Base-by-base conservation (phyloP, 2,113 vertebrate species). In the Nicator chloris region DNA sequence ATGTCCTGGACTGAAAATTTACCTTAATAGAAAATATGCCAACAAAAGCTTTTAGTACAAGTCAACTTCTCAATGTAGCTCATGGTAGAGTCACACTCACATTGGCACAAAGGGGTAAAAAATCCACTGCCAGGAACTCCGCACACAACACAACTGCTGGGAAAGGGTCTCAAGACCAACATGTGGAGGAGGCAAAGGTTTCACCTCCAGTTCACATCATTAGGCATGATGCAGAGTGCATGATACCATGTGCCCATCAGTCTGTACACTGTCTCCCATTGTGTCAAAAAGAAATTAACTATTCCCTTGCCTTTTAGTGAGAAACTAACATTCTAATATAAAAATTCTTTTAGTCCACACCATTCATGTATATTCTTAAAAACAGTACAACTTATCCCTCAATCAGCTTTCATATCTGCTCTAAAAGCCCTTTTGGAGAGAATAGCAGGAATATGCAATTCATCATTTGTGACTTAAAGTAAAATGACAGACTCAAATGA, bases 221-320 rank as follows among this genome's bases (percentile, higher is more conserved):
- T 15, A 64, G 69, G 44, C 6, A 12, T 1, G 30, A 78, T 15
- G n/a, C 64, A 80, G 45, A 64, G 24, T n/a, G n/a, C n/a, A n/a
- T n/a, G n/a, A n/a, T n/a, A 79, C 27, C 45, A 37, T 0, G 4
- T 10, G 13, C 45, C 24, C 54, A 65, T 8, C 37, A 80, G 28
- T 8, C 57, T 69, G 6, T 5, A 56, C 6, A 4, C 28, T 79
- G 35, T 42, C 40, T 50, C 37, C 28, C 16, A 6, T 3, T 0
- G 0, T 5, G 39, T 22, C 47, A 66, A 69, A 88, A 71, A 13
- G 23, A 54, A 79, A 59, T 51, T 56, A 79, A 71, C 5, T 54
- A 6, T 44, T 45, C 8, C 30, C 39, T 88, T 71, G 31, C 45
- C 21, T 85, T 71, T 45, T 18, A 61, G 45, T 56, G 30, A 73